Evolutionary conservation across 2,888 invertebrate genomes (phyloP).

Genomic region (Salpingus planirostris): DNA sequence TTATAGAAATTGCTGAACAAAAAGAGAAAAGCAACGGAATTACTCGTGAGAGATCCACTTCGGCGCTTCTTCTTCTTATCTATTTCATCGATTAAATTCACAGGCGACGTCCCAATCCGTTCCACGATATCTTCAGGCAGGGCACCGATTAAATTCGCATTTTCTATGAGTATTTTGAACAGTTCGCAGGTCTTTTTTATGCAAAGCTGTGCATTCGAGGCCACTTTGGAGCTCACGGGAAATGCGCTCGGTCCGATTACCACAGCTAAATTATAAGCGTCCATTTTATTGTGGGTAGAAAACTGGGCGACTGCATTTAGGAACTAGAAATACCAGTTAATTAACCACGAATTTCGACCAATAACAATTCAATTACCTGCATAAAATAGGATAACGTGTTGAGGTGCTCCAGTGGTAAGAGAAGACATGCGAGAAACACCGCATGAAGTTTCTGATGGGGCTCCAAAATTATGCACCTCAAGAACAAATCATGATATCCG

Average conservation of each 20-base stretch:
- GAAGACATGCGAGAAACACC: constrained; percentile 57
- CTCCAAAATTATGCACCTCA: constrained; percentile 55
- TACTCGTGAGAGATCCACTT: constrained; percentile 81
- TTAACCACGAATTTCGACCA: constrained; percentile 1
- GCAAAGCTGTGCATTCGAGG: constrained; percentile 49
- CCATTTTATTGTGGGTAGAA: constrained; percentile 73
- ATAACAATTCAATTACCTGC: constrained; percentile 48
- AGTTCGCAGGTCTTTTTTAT: constrained; percentile 61
- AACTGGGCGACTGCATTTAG: constrained; percentile 60
- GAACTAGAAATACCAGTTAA: constrained; percentile 45
- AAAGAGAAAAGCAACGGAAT: constrained; percentile 19
- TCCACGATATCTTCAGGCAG: constrained; percentile 54
- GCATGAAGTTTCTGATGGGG: constrained; percentile 52
- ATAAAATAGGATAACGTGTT: constrained; percentile 74
- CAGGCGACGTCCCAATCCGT: too few relatives aligned
- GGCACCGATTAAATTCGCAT: constrained; percentile 65
- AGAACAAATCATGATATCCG: constrained; percentile 64
- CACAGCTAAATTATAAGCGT: constrained; percentile 71
- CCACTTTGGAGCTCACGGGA: constrained; percentile 56
- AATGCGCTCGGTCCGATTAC: constrained; percentile 81
- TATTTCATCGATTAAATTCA: too few relatives aligned
- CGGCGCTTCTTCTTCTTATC: constrained; percentile 78
- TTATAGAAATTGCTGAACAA: too few relatives aligned
- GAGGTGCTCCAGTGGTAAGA: constrained; percentile 68
- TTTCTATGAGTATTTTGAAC: constrained; percentile 68